Conservation (phyloP, 53 echinoderm and acorn worm genomes). For the Crossaster papposus region DNA sequence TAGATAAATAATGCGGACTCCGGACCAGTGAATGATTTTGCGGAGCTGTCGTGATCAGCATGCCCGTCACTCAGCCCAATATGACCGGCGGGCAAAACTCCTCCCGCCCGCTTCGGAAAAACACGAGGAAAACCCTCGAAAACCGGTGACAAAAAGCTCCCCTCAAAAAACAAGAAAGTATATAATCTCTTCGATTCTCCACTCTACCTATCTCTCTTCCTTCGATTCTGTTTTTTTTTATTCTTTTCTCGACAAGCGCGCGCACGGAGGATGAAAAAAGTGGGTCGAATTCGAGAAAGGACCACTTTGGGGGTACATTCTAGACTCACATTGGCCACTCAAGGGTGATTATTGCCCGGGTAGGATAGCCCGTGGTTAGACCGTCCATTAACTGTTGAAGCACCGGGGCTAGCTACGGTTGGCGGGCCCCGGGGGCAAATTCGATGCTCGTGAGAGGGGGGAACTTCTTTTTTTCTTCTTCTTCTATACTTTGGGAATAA, state of each 20-base stretch:
- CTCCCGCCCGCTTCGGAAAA: neutral
- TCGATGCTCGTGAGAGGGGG: slow-evolving; percentile 29
- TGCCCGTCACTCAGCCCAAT: slow-evolving; percentile 31
- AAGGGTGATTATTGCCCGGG: slow-evolving; percentile 19
- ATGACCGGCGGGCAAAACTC: slow-evolving; percentile 32
- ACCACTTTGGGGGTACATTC: slow-evolving; percentile 35
- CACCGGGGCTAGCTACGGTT: slow-evolving; percentile 10
- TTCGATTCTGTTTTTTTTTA: neutral
- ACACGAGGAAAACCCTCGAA: slow-evolving; percentile 17
- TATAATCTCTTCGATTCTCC: slow-evolving; percentile 52
- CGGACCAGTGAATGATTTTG: neutral
- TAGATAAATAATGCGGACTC: neutral
- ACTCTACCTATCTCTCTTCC: too few relatives aligned
- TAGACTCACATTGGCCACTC: slow-evolving; percentile 25
- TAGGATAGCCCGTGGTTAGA: slow-evolving; percentile 40
- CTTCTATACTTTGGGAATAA: neutral
- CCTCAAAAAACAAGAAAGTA: neutral
- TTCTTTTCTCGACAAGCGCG: neutral
- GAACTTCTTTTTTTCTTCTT: neutral
- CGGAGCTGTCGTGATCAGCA: neutral
- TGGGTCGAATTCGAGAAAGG: slow-evolving; percentile 46
- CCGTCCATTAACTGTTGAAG: slow-evolving; percentile 53
- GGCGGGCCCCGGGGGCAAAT: slow-evolving; percentile 39
- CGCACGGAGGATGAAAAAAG: slow-evolving; percentile 23
- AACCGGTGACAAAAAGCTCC: slow-evolving; percentile 21